Conservation (phyloP, 2,113 vertebrate species). For the Elachura formosa region DNA sequence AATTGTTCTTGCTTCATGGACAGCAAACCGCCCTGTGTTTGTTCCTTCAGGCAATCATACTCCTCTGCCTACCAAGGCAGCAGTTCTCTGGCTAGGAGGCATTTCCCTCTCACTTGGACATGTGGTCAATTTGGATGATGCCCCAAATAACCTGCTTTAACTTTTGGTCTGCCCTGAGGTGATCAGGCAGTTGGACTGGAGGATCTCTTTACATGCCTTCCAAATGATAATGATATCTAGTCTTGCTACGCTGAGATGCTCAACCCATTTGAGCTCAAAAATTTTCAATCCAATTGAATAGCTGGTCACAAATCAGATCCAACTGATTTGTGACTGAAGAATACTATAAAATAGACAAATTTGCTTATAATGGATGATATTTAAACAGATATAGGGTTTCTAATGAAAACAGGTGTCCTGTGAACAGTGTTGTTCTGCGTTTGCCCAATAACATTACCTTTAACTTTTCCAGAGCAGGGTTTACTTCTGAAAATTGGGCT, state of each 20-base stretch:
- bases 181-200: not conserved
- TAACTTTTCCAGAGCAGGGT: not conserved
- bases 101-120: not conserved
- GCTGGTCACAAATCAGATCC: not conserved
- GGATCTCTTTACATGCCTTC: not conserved
- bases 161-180: not conserved
- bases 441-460: not conserved
- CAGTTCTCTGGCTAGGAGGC: not conserved
- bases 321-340: not conserved
- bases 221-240: not conserved
- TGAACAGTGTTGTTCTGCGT: not conserved
- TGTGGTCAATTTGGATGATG: not conserved
- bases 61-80: not conserved
- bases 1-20: not conserved
- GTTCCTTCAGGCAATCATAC: not conserved
- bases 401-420: not conserved
- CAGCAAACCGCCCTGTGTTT: not conserved
- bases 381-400: not conserved
- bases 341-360: not conserved
- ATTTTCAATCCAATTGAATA: not conserved
- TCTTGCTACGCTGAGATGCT: not conserved
- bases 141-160: not conserved
- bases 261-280: not conserved
- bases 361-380: not conserved
- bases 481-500: not conserved